Conservation (phyloP, 2,113 vertebrate species). For the Benitochromis conjunctus region DNA sequence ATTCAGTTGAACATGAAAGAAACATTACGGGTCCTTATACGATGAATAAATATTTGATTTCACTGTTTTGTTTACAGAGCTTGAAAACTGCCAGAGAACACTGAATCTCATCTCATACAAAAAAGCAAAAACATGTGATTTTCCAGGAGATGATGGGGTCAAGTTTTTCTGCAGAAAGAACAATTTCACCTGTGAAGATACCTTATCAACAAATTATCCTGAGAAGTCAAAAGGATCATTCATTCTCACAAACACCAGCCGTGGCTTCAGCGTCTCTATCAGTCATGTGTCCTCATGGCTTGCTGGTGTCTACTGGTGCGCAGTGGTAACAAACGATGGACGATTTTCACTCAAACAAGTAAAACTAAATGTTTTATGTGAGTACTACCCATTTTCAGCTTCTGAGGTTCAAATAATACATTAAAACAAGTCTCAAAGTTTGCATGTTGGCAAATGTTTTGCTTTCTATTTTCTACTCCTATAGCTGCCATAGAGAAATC, state of each 20-base stretch:
- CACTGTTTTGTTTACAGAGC: not conserved
- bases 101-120: not conserved
- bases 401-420: not conserved
- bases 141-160: accelerated
- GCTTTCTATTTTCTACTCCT: accelerated
- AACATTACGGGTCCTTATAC: not conserved
- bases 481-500: not conserved
- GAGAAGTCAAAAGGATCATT: accelerated
- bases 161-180: not conserved
- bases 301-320: constrained; percentile 18
- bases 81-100: accelerated
- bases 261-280: not conserved
- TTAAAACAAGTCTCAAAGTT: accelerated
- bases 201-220: not conserved
- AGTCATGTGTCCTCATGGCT: accelerated
- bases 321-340: accelerated
- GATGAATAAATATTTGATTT: not conserved
- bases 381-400: accelerated
- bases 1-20: not conserved
- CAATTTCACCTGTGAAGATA: not conserved
- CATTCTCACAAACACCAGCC: not conserved
- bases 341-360: not conserved
- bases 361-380: not conserved
- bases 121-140: not conserved
- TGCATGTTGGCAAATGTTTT: no score